Conservation (phyloP, 2,113 vertebrate species). For the Nyctibius bracteatus region DNA sequence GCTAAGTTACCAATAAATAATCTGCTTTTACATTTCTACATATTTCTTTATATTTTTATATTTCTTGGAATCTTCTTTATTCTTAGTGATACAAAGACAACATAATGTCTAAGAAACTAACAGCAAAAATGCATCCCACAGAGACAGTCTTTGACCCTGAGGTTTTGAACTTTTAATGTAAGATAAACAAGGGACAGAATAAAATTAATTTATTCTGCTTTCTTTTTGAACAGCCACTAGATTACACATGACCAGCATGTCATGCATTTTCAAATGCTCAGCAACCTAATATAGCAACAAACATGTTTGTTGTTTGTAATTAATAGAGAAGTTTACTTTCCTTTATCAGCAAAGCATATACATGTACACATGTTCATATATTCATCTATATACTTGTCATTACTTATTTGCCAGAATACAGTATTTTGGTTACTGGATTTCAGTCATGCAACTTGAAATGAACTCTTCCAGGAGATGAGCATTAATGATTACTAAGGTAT, state of each 20-base stretch:
- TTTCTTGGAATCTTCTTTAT: not conserved
- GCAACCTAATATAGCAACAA: not conserved
- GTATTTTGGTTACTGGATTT: not conserved
- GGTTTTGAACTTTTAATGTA: not conserved
- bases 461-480: not conserved
- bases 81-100: not conserved
- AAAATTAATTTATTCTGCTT: not conserved
- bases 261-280: not conserved
- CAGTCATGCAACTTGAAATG: not conserved
- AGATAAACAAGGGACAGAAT: not conserved
- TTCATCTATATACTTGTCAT: not conserved
- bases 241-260: not conserved
- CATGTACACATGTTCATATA: not conserved
- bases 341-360: not conserved
- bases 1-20: not conserved
- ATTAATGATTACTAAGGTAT: not conserved
- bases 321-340: not conserved
- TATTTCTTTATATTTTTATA: not conserved
- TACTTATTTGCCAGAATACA: not conserved
- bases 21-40: not conserved
- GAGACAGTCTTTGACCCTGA: not conserved
- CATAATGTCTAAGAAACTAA: not conserved
- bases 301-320: not conserved
- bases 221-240: not conserved
- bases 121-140: not conserved